Evolutionary conservation across 2,888 invertebrate genomes (phyloP), one percentile per base, ranked within the genome.

Genomic region (Andrena flavipes): DNA sequence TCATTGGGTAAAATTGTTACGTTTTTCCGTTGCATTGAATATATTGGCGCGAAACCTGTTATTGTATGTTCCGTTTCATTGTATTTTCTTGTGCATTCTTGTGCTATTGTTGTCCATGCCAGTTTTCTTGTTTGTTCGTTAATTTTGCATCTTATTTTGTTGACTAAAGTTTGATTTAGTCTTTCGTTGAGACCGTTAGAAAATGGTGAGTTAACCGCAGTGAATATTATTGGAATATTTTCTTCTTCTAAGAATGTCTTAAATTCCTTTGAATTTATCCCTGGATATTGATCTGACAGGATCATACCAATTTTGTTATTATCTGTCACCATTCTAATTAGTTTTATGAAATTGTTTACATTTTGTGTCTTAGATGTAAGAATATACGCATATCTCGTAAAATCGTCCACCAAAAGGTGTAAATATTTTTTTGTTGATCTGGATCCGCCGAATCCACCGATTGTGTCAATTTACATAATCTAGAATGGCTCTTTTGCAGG

Each of bases 1-100:
- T 54, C 54, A n/a, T 54, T 54, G n/a, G 54, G 54, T n/a, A 54
- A 6, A 7, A 23, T 54, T 23, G 54, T 16, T n/a, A 23, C 13
- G 54, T 54, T 20, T 20, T 54, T 20, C 0, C 54, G 23, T 54
- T 54, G 20, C 20, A 54, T n/a, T 54, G 23, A 1, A 2, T 54
- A 54, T 20, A 3, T 54, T 54, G 54, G 54, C 10, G 54, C 23
- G 20, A 54, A 54, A 6, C 54, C 54, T 54, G 54, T 54, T 8
- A 54, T 23, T 7, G n/a, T 54, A 16, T 54, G 54, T 54, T 54
- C 54, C n/a, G 54, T 54, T 6, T 54, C 54, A n/a, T 54, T 54
- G 54, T 54, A 54, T 54, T n/a, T 54, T 54, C 8, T 54, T 54
- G n/a, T n/a, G n/a, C 54, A 54, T 54, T 54, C 54, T 35, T 35